Percentiles rank a stretch among this genome's conserved stretches.
Conservation (phyloP, 2,888 invertebrate genomes). For the Urechis unicinctus region DNA sequence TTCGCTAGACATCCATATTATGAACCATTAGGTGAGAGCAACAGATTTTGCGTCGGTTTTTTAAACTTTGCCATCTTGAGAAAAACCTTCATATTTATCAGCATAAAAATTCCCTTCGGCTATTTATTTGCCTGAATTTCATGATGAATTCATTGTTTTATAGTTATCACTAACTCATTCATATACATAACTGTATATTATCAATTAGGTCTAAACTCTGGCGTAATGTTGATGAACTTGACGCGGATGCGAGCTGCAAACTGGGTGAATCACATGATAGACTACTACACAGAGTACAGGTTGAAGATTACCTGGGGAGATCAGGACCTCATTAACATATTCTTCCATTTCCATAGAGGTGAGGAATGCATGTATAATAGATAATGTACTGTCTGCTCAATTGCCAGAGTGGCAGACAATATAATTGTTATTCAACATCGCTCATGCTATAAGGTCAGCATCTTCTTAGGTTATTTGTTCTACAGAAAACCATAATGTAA, state of each 20-base stretch:
- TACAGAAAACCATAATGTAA: no score
- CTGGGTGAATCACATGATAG: slow-evolving; percentile 78
- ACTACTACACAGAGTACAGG: slow-evolving; percentile 78
- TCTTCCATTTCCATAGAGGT: slow-evolving; percentile 78
- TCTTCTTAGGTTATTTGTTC: no score
- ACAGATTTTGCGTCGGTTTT: no score
- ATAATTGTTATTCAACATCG: no score
- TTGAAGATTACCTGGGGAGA: slow-evolving; percentile 92
- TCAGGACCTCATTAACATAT: slow-evolving; percentile 89
- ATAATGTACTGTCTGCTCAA: no score
- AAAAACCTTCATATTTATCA: no score
- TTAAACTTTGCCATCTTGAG: no score
- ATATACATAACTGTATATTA: background rate
- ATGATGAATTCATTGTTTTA: background rate
- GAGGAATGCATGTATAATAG: no score
- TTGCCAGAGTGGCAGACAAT: no score
- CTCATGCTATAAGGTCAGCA: no score
- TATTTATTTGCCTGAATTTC: slow-evolving; percentile 1
- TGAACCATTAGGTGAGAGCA: slow-evolving; percentile 65
- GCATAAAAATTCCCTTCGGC: no score
- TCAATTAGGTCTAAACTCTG: slow-evolving; percentile 79
- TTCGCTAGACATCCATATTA: slow-evolving; percentile 94
- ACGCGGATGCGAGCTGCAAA: slow-evolving; percentile 80
- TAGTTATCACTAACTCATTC: background rate
- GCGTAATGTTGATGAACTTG: slow-evolving; percentile 95